A percentile compares a stretch with the other conserved stretches of the same genome.
phyloP scores from a whole-genome alignment of 2,888 invertebrate species.

The Tortricodes alternella region DNA sequence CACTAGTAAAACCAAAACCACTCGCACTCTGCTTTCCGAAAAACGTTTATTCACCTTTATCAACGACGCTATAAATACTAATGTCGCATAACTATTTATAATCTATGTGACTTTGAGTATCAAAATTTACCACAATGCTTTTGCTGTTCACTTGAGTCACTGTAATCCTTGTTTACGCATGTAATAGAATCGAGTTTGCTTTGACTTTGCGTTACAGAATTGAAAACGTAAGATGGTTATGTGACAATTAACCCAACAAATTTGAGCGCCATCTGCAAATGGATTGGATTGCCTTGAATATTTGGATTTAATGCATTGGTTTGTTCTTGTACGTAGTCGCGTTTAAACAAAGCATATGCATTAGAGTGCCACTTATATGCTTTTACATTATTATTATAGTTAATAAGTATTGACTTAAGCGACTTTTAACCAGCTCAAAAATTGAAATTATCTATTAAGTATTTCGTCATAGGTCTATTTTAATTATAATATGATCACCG shows the following conservation, averaged over 20 bases:
- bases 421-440: too few relatives aligned
- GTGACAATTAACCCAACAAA: conserved; percentile 71
- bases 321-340: conserved; percentile 51
- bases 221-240: conserved; percentile 40
- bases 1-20: conserved; percentile 47
- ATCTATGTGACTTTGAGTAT: background rate
- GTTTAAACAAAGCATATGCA: conserved; percentile 4
- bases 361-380: background rate
- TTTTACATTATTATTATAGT: too few relatives aligned
- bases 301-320: conserved; percentile 47
- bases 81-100: background rate
- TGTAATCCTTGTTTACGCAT: conserved; percentile 1
- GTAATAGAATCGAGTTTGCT: conserved; percentile 37
- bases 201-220: background rate
- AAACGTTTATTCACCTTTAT: background rate
- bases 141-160: background rate
- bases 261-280: conserved; percentile 72
- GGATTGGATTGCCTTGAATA: conserved; percentile 74
- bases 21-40: conserved; percentile 9
- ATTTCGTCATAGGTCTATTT: too few relatives aligned
- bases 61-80: background rate
- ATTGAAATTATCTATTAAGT: too few relatives aligned
- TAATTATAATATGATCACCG: too few relatives aligned
- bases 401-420: too few relatives aligned
- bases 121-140: background rate